Base-by-base conservation (phyloP, 2,113 vertebrate species). In the Austrofundulus limnaeus region DNA sequence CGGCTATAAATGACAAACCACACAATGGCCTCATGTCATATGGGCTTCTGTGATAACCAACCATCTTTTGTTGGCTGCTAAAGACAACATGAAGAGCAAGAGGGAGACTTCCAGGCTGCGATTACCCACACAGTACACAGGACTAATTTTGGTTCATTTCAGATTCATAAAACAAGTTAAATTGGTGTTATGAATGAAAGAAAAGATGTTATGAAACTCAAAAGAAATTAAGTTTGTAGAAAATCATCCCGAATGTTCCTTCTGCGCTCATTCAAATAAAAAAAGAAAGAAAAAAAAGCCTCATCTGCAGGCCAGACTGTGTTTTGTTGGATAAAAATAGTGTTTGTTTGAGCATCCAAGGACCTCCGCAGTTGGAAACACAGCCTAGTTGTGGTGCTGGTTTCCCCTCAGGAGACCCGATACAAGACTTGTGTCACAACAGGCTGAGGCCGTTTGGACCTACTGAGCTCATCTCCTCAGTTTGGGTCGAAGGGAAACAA, bases 271-370 rank as follows among this genome's bases (percentile, higher is more conserved):
- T 79, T 66, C 49, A 37, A 52, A 49, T 67, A 56, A 21, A 49
- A 56, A 21, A 24, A 6, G 12, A 56, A 34, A 34, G 28, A 39
- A 23, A 23, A 34, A 53, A 78, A 75, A 49, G 41, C 70, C 55
- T 71, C 73, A 57, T 66, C 56, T 55, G 50, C 42, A 48, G 58
- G 34, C 56, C 47, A 43, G 17, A 47, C 43, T 2, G 2, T 2
- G 3, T 51, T 41, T 50, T 31, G 20, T 38, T 25, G 34, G 43
- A 60, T 61, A 56, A 73, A 81, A 81, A 80, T 61, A 82, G 58
- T 34, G 14, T 9, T 37, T 49, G 52, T 61, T 77, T 76, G 20
- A 14, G 53, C 55, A 23, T 60, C 61, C 55, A 10, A 34, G 68
- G 78, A 61, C 52, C 70, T n/a, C 53, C 70, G 37, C 53, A 60